Percentiles rank a stretch among this genome's conserved stretches.
phyloP scores from a whole-genome alignment of 2,888 invertebrate species.

The Drosophila anomalata region DNA sequence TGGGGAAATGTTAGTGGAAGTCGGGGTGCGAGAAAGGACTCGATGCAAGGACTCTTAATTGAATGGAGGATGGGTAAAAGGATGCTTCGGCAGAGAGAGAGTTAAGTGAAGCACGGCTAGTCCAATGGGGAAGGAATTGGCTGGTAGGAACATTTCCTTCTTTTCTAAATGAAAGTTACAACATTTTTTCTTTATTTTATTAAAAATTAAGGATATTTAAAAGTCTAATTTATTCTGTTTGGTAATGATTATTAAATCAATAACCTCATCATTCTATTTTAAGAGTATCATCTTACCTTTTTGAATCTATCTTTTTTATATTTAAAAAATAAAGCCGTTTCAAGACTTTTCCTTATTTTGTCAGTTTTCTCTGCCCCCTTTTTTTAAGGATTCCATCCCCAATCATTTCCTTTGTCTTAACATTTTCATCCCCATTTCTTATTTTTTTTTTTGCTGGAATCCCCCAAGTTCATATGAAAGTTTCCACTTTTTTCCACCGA shows the following conservation, averaged over 20 bases:
- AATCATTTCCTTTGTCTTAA: constrained; percentile 16
- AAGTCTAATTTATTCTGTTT: too few relatives aligned
- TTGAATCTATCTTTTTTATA: background rate
- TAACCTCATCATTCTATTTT: too few relatives aligned
- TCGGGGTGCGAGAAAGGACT: constrained; percentile 10
- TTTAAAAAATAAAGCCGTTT: background rate
- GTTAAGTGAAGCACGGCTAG: constrained; percentile 1
- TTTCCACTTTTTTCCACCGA: background rate
- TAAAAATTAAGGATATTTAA: too few relatives aligned
- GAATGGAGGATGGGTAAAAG: constrained; percentile 32
- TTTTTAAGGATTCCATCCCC: background rate
- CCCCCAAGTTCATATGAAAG: constrained; percentile 1
- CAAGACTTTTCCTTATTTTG: background rate
- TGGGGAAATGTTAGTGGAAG: constrained; percentile 40
- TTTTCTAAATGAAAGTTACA: too few relatives aligned
- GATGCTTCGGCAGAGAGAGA: constrained; percentile 26
- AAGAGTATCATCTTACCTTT: background rate
- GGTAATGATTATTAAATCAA: too few relatives aligned
- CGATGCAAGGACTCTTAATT: constrained; percentile 24
- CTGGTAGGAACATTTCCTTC: background rate
- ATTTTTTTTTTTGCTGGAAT: background rate
- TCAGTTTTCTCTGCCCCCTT: background rate
- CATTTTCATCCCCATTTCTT: constrained; percentile 9
- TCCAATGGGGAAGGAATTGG: background rate
- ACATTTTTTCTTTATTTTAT: too few relatives aligned